Evolutionary conservation across 2,797 vertebrate species (phyloP).

Genomic region (Antrozous pallidus): DNA sequence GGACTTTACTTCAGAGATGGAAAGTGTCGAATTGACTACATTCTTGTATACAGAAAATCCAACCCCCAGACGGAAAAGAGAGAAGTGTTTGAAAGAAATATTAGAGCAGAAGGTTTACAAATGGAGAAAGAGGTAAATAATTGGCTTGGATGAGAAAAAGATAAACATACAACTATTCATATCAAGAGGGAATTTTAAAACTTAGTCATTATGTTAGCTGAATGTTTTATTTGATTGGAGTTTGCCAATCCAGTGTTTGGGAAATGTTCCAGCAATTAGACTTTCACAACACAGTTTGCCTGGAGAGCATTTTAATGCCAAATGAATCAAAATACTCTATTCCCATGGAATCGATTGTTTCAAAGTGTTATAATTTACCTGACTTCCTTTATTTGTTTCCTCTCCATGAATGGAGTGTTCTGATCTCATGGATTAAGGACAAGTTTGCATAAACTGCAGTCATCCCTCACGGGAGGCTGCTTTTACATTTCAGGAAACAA

Average conservation of each 20-base stretch:
- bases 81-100: constrained; percentile 94
- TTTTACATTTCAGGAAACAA: background rate
- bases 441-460: background rate
- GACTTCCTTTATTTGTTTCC: background rate
- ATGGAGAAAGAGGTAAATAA: constrained; percentile 93
- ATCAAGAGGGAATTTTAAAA: background rate
- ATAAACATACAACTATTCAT: background rate
- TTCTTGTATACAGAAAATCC: constrained; percentile 94
- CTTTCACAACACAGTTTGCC: background rate
- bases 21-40: constrained; percentile 93
- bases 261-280: background rate
- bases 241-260: background rate
- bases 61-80: constrained; percentile 90
- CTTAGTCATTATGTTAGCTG: background rate
- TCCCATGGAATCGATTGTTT: background rate
- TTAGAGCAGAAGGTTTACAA: constrained; percentile 92
- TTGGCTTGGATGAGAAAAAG: constrained; percentile 29
- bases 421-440: background rate
- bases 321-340: background rate
- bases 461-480: background rate
- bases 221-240: background rate
- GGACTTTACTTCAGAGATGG: constrained; percentile 92
- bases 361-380: background rate
- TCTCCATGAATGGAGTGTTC: background rate
- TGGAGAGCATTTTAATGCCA: background rate